Evolutionary conservation across 23 tunicate species (phyloP).

Genomic region (Botrylloides violaceus): DNA sequence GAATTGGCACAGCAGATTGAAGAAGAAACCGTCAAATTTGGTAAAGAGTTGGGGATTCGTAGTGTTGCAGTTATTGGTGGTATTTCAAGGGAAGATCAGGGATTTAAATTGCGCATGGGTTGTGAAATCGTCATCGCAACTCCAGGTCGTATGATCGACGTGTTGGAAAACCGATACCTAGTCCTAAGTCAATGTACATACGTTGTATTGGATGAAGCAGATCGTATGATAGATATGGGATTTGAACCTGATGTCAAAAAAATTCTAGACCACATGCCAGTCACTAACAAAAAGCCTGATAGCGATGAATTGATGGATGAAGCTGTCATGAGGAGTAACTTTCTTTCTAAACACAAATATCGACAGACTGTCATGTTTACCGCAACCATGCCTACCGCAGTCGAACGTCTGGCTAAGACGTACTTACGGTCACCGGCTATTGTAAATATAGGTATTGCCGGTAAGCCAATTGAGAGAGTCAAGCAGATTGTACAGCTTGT

Average conservation of each 20-base stretch:
- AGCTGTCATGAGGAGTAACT: constrained; percentile 70
- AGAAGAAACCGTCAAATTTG: constrained; percentile 92
- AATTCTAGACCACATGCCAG: constrained; percentile 98
- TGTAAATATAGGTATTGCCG: constrained; percentile 89
- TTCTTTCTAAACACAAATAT: constrained; percentile 82
- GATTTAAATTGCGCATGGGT: constrained; percentile 95
- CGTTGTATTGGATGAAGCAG: constrained; percentile 96
- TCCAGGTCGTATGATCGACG: constrained; percentile 94
- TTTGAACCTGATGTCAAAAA: constrained; percentile 95
- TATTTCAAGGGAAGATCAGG: constrained; percentile 85
- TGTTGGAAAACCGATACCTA: constrained; percentile 88
- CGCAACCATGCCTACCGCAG: constrained; percentile 95
- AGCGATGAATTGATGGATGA: constrained; percentile 72
- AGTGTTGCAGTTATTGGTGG: constrained; percentile 99
- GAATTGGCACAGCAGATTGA: constrained; percentile 98
- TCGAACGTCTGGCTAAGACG: constrained; percentile 85
- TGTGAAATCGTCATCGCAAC: constrained; percentile 99
- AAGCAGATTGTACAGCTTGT: constrained; percentile 76
- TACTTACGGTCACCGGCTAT: constrained; percentile 85
- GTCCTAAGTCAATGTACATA: constrained; percentile 97
- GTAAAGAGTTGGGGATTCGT: constrained; percentile 83
- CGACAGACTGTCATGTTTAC: constrained; percentile 99
- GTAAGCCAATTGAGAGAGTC: constrained; percentile 93
- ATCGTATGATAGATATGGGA: constrained; percentile 99
- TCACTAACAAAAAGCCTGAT: constrained; percentile 93